A percentile compares a stretch with the other conserved stretches of the same genome.
Conservation (phyloP, 2,888 invertebrate genomes). For the Cheiracanthium punctorium region DNA sequence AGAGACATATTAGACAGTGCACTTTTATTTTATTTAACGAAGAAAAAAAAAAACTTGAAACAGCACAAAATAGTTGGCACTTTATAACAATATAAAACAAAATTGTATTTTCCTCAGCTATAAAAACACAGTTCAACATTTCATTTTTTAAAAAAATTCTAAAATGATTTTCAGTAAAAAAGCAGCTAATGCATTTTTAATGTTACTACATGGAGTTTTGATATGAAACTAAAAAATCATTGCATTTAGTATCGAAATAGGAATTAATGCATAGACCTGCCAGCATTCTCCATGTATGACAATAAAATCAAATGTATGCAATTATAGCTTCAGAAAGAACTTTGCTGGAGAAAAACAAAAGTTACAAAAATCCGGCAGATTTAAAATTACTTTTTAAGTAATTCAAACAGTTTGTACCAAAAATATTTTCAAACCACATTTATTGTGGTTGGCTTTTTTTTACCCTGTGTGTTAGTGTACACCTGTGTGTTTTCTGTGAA, state of each 20-base stretch:
- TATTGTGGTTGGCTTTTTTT: no score
- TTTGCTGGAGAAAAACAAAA: no score
- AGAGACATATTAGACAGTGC: conserved; percentile 9
- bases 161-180: not conserved
- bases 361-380: no score
- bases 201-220: not conserved
- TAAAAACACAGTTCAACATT: not conserved
- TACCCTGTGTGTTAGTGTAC: no score
- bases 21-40: conserved; percentile 57
- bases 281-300: not conserved
- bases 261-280: conserved; percentile 34
- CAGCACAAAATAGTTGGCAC: conserved; percentile 53
- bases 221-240: no score
- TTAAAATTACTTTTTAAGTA: no score
- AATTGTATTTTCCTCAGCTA: not conserved
- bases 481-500: no score
- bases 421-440: no score
- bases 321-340: no score
- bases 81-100: conserved; percentile 33
- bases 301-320: no score
- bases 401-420: no score
- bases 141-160: not conserved
- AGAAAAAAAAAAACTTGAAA: conserved; percentile 27
- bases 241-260: no score
- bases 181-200: not conserved